A percentile compares a stretch with the other conserved stretches of the same genome.
phyloP scores from a whole-genome alignment of 2,113 vertebrate species.

The Neodontobutis hainanensis region DNA sequence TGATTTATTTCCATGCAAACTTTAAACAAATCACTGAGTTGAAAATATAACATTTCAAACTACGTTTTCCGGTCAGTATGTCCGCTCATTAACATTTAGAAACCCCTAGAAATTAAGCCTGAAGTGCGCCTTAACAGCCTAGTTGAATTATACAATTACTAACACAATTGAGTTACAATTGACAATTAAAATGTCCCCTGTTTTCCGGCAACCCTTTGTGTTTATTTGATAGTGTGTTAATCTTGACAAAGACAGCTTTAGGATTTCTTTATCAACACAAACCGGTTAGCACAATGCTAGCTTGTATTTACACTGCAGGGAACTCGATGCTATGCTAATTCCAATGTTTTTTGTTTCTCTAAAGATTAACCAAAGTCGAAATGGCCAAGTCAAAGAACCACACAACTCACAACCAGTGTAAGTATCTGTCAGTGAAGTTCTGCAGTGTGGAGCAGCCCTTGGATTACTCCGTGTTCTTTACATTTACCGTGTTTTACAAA shows the following conservation, averaged over 20 bases:
- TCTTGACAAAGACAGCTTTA: too few relatives aligned
- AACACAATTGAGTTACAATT: too few relatives aligned
- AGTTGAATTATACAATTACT: background rate
- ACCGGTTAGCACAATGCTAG: background rate
- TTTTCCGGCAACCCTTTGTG: too few relatives aligned
- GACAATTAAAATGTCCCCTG: too few relatives aligned
- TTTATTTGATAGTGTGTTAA: too few relatives aligned
- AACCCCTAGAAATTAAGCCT: background rate
- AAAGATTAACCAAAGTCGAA: conserved; percentile 57
- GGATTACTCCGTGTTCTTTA: too few relatives aligned
- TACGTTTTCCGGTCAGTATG: background rate
- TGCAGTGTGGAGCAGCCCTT: background rate
- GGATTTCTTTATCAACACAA: too few relatives aligned
- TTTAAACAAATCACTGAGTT: rapidly evolving
- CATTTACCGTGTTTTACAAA: background rate
- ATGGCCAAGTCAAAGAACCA: conserved; percentile 99
- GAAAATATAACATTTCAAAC: background rate
- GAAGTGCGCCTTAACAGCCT: conserved; percentile 2
- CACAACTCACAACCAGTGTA: conserved; percentile 98
- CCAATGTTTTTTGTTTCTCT: background rate
- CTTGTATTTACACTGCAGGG: background rate
- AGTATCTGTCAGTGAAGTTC: conserved; percentile 58
- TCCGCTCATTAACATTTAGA: background rate
- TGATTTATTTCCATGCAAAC: background rate
- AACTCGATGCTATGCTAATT: background rate